phyloP scores from a whole-genome alignment of 2,797 vertebrate genomes.

The Remorina albescens region DNA sequence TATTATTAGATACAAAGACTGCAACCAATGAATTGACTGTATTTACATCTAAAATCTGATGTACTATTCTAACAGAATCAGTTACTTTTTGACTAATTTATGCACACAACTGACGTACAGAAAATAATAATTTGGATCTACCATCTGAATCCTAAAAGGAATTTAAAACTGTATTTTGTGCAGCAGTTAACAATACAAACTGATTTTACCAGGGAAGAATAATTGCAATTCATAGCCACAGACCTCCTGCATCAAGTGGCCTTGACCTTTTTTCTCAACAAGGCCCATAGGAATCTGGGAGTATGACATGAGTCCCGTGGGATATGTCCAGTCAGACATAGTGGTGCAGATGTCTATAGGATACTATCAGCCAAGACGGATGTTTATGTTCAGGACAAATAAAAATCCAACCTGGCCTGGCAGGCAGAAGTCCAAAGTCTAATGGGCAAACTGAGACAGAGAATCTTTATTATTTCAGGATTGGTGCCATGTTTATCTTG shows the following conservation, averaged over 20 bases:
- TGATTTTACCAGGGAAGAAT: constrained; percentile 30
- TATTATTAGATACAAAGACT: neutral
- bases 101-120: neutral
- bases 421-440: constrained; percentile 37
- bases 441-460: constrained; percentile 48
- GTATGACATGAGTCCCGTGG: constrained; percentile 58
- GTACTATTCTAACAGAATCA: constrained; percentile 6
- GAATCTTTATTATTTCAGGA: constrained; percentile 75
- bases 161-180: constrained; percentile 32
- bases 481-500: constrained; percentile 75
- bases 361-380: constrained; percentile 44
- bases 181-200: constrained; percentile 39
- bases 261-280: constrained; percentile 49
- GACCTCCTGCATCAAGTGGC: constrained; percentile 42
- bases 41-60: constrained; percentile 11
- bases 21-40: constrained; percentile 7
- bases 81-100: neutral
- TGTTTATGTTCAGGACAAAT: constrained; percentile 63
- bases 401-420: constrained; percentile 48
- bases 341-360: constrained; percentile 37
- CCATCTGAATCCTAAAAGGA: constrained; percentile 16
- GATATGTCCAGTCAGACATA: constrained; percentile 51
- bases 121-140: too few relatives aligned
- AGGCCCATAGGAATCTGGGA: constrained; percentile 52
- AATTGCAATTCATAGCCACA: constrained; percentile 36